Evolutionary conservation across 2,797 vertebrate species (phyloP), one percentile per base, ranked within the genome.

Genomic region (Hyperoplus immaculatus): DNA sequence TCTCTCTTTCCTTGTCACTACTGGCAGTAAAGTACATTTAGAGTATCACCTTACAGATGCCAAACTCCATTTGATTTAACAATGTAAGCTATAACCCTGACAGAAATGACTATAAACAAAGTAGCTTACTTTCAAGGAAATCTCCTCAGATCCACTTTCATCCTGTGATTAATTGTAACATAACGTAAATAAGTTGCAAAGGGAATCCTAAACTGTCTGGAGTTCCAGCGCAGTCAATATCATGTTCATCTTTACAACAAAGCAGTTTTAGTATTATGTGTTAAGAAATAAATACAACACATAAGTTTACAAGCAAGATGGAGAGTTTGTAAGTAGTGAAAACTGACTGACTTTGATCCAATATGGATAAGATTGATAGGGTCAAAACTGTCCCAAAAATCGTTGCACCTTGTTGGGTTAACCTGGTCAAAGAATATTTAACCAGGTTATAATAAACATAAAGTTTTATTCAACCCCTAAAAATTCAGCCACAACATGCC

Each of bases 11-110:
- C 50, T 50, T 49, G 8, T 55, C 8, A 60, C 8, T 2, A 38
- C 38, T 42, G 7, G 14, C 43, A 45, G 21, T 67, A 57, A 83
- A 73, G 56, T 57, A 51, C 16, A 54, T 67, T 62, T 41, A 59
- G 14, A 50, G 42, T 39, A 64, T 62, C 29, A 58, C 18, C 59
- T 53, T 56, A 55, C 13, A 51, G 5, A 12, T 16, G 7, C 54
- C 43, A 60, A 15, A 51, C 2, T 45, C 12, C 13, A 51, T 72
- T 49, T 18, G 10, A 47, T 49, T 41, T 64, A 57, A 56, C 18
- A 43, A 46, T 58, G 9, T 9, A 0, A 29, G 12, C 18, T 72
- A n/a, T 59, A 71, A 29, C 12, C 2, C 45, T 72, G 9, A 67
- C 36, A 43, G 18, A 49, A 53, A 36, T 9, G 8, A 3, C 41